Percentiles rank a stretch among this genome's conserved stretches.
These are phyloP conservation scores for Coregonus suidteri DNA, from an alignment of 2,797 vertebrate genomes.

Conservation along the genomic window DNA sequence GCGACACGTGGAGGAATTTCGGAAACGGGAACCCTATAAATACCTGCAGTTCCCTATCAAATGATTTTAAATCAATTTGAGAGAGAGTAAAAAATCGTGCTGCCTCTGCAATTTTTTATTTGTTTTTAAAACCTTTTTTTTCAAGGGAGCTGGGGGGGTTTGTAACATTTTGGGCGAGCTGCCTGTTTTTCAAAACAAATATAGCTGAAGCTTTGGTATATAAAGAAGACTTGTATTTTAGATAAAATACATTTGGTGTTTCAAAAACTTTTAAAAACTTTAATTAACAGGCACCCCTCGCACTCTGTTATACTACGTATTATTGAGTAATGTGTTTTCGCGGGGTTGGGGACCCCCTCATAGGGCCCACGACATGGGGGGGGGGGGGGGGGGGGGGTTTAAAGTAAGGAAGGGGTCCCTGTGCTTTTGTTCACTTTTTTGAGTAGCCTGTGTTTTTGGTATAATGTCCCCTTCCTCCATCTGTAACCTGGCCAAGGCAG, in stretches of 20 bases:
- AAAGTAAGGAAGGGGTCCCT: background rate
- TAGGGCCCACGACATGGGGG: background rate
- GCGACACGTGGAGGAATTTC: slow-evolving; percentile 90
- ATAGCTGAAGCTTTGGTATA: no score
- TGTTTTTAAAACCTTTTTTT: no score
- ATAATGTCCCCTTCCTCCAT: slow-evolving; percentile 58
- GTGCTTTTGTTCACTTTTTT: slow-evolving; percentile 4
- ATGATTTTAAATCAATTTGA: slow-evolving; percentile 66
- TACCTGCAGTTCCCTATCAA: slow-evolving; percentile 96
- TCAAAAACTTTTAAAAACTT: no score
- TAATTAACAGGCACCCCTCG: background rate
- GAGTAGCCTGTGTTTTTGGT: slow-evolving; percentile 15
- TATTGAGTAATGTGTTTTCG: no score
- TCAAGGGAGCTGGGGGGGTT: no score
- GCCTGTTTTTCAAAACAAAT: no score
- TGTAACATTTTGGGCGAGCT: no score
- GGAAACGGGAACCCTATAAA: slow-evolving; percentile 88
- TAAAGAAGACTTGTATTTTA: no score
- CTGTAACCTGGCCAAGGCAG: slow-evolving; percentile 91
- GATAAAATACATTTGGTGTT: no score
- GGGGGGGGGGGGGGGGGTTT: no score
- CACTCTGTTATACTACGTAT: no score
- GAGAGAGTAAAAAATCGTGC: background rate
- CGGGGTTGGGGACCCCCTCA: background rate
- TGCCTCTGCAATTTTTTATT: background rate